Conservation (phyloP, 37 sponge, comb jelly and placozoan species). For the Bolinopsis microptera region DNA sequence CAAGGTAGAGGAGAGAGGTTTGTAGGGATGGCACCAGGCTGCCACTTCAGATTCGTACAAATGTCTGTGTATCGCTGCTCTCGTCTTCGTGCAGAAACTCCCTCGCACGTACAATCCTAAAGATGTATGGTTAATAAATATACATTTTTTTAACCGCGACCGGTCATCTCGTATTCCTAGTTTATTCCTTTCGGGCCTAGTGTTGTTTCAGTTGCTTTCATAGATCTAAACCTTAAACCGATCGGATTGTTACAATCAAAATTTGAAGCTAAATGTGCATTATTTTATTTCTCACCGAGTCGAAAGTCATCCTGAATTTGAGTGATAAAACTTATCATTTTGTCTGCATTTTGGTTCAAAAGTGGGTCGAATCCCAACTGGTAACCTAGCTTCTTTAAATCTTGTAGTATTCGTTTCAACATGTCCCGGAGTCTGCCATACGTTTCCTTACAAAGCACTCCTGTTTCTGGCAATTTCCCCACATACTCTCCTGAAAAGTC, state of each 20-base stretch:
- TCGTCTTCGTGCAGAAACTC: conserved; percentile 41
- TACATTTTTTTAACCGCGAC: too few species aligned
- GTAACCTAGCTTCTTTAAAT: background rate
- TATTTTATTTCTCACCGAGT: background rate
- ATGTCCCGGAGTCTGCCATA: background rate
- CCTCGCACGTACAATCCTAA: conserved; percentile 29
- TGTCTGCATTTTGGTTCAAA: background rate
- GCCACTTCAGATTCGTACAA: conserved; percentile 27
- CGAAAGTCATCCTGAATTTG: conserved; percentile 28
- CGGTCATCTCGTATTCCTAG: too few species aligned
- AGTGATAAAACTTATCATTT: background rate
- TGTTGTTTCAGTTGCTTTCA: too few species aligned
- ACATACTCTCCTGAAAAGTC: background rate
- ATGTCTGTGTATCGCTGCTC: background rate
- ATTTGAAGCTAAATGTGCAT: too few species aligned
- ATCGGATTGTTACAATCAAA: too few species aligned
- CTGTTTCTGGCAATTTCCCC: conserved; percentile 43
- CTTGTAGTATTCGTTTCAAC: background rate
- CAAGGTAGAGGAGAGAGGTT: too few species aligned
- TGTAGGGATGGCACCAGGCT: background rate
- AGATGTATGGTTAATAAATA: background rate
- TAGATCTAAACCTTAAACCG: too few species aligned
- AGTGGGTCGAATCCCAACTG: conserved; percentile 5
- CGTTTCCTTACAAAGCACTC: background rate
- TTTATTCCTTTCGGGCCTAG: too few species aligned